These are phyloP conservation scores for Patagioenas fasciata DNA, from an alignment of 2,113 vertebrate genomes.

Conservation along the genomic window DNA sequence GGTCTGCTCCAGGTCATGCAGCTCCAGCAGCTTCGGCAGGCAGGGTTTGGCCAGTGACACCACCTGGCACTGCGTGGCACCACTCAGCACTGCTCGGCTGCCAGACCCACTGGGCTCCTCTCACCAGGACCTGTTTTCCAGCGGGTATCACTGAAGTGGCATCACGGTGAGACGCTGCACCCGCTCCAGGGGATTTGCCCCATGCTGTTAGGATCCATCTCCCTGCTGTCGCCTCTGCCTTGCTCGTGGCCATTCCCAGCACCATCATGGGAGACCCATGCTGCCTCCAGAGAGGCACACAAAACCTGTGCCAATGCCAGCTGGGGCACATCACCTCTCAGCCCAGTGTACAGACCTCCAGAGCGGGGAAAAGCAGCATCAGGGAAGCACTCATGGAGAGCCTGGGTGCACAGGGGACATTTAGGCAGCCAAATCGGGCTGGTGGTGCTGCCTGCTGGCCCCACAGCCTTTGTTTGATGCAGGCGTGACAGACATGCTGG, in stretches of 20 bases:
- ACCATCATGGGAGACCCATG: fast-evolving
- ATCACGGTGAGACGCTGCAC: fast-evolving
- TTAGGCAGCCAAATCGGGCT: fast-evolving
- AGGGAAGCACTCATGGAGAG: fast-evolving
- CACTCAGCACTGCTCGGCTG: neutral
- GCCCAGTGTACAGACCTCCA: fast-evolving
- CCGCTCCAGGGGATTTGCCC: fast-evolving
- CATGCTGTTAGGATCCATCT: fast-evolving
- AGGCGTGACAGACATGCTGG: neutral
- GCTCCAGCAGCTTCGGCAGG: neutral
- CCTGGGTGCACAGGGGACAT: neutral
- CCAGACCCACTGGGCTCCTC: fast-evolving
- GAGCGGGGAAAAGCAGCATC: neutral
- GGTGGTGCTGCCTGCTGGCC: neutral
- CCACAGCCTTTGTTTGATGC: neutral
- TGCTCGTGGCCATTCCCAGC: fast-evolving
- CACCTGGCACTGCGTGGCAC: neutral
- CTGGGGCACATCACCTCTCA: neutral
- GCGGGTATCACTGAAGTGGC: fast-evolving
- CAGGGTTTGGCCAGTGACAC: neutral
- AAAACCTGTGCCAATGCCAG: neutral
- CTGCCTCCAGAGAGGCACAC: neutral
- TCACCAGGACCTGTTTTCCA: neutral
- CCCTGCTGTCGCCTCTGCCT: neutral
- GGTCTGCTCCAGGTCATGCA: neutral